phyloP scores from a whole-genome alignment of 2,113 vertebrate species.

The Scalopus aquaticus region DNA sequence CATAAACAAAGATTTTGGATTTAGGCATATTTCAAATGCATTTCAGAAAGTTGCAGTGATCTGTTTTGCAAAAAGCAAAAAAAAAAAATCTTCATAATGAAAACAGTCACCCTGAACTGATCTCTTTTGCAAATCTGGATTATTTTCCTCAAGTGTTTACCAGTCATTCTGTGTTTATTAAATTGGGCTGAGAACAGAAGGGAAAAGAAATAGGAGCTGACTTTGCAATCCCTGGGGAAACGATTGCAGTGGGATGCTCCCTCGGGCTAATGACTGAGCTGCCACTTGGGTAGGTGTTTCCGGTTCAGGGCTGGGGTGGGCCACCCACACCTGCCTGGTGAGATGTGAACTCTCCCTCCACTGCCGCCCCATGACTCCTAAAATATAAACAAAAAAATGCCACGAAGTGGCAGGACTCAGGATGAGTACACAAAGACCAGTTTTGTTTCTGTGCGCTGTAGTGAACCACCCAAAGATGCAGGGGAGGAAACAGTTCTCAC shows the following conservation, averaged over 20 bases:
- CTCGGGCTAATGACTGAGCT: neutral
- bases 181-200: constrained; percentile 1
- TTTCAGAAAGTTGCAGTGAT: neutral
- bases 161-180: constrained; percentile 12
- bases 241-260: neutral
- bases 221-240: neutral
- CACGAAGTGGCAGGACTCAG: neutral
- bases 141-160: constrained; percentile 37
- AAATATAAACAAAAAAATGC: neutral
- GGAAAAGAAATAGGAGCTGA: neutral
- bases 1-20: constrained; percentile 41
- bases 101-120: constrained; percentile 35
- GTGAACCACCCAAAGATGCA: neutral
- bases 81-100: constrained; percentile 17
- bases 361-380: neutral
- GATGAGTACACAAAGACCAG: neutral
- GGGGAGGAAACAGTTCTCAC: neutral
- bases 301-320: neutral
- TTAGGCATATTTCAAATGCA: constrained; percentile 17
- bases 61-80: constrained; percentile 30
- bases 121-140: constrained; percentile 58
- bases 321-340: neutral
- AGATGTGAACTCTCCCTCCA: neutral
- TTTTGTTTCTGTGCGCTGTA: neutral
- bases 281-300: neutral